Conservation (phyloP, 2,113 vertebrate genomes). For the Gopherus evgoodei region DNA sequence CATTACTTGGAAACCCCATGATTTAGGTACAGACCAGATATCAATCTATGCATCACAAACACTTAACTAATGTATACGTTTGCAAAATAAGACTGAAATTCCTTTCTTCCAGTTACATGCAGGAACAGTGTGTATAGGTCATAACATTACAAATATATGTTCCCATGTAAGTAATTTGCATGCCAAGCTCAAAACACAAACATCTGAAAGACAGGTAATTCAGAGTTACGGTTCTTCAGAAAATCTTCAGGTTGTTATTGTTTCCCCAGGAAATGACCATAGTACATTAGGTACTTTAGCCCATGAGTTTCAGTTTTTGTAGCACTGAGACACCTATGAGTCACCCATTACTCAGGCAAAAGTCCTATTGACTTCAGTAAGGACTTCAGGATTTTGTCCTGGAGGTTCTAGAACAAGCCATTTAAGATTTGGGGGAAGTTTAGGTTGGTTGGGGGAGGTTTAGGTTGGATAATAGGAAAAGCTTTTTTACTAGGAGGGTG, state of each 20-base stretch:
- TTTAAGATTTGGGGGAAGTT: accelerated
- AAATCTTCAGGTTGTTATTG: not conserved
- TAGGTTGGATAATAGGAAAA: too few relatives aligned
- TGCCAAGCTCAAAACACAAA: not conserved
- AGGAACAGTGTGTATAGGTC: not conserved
- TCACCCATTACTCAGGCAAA: not conserved
- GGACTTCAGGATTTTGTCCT: not conserved
- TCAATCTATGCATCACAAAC: not conserved
- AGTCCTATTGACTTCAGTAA: not conserved
- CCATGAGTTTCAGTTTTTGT: not conserved
- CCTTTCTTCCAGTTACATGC: constrained; percentile 12
- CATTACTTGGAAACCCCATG: not conserved
- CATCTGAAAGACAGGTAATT: not conserved
- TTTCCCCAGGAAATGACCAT: not conserved
- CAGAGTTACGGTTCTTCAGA: not conserved
- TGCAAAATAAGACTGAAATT: constrained; percentile 45
- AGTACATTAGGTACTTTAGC: not conserved
- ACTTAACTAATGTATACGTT: constrained; percentile 36
- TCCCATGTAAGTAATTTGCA: not conserved
- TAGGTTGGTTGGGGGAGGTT: too few relatives aligned
- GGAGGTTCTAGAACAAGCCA: not conserved
- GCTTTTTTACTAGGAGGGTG: too few relatives aligned
- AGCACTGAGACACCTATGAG: accelerated
- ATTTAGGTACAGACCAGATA: not conserved
- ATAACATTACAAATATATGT: not conserved